Evolutionary conservation across 23 tunicate species (phyloP), one percentile per base, ranked within the genome.

Genomic region (Oikopleura dioica): DNA sequence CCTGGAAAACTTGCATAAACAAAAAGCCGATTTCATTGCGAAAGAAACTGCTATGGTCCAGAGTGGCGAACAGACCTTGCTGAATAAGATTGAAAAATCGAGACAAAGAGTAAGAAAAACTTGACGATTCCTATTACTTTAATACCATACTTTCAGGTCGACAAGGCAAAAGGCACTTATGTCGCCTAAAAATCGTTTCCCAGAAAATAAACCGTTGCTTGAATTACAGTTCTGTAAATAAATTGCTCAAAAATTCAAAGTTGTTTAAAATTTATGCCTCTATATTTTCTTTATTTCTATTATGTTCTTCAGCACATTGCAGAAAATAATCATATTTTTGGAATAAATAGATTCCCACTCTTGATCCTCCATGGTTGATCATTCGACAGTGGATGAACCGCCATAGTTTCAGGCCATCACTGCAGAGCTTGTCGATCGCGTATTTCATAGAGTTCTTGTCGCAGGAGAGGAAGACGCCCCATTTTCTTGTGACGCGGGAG

Each of bases 361-460:
- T 24, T 31, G 26, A 2, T 63, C 72, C 72, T 21, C 72, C 72
- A 23, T 63, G 72, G 26, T 63, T 63, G 26, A 63, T 63, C 72
- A 63, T 63, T 63, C 72, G 72, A 16, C 29, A 16, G 33, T 28
- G 29, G 2, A 63, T 28, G 2, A 21, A 63, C 26, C 33, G 16
- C 72, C 72, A 63, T 21, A 63, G 4, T 63, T 23, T 23, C 2
- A 28, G 30, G 33, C 33, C 33, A 12, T 63, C 33, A n/a, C n/a
- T n/a, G n/a, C n/a, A n/a, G n/a, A n/a, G n/a, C n/a, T n/a, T n/a
- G n/a, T n/a, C n/a, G 4, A 63, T 23, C 33, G 72, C 72, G 33
- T 12, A 2, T 31, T 24, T 23, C 33, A 63, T 63, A 2, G 72
- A 63, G 32, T 31, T 23, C 5, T 5, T 21, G 26, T 63, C 72